Conservation (phyloP, 2,113 vertebrate genomes). For the Coregonus clupeaformis region DNA sequence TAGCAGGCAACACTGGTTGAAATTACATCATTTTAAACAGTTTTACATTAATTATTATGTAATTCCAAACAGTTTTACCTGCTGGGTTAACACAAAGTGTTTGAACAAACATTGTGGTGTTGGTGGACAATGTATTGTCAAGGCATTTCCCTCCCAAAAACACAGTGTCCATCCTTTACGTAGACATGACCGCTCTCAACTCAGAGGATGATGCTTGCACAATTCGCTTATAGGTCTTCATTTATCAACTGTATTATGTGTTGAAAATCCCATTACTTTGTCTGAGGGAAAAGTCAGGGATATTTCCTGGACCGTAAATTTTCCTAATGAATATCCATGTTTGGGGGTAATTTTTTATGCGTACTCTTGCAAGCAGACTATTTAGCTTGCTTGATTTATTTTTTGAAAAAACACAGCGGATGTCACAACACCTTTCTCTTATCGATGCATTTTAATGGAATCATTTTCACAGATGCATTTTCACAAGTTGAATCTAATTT, state of each 20-base stretch:
- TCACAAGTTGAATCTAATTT: constrained; percentile 18
- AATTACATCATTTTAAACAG: too few relatives aligned
- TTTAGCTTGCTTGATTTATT: constrained; percentile 24
- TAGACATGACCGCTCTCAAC: background rate
- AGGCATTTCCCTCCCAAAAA: too few relatives aligned
- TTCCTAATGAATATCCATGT: constrained; percentile 29
- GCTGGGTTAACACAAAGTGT: too few relatives aligned
- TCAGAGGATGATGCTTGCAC: background rate
- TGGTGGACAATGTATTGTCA: too few relatives aligned
- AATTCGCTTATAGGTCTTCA: constrained; percentile 29
- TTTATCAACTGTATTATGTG: constrained; percentile 43
- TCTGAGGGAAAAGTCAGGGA: constrained; percentile 47
- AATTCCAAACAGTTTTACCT: too few relatives aligned
- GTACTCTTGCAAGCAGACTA: constrained; percentile 1
- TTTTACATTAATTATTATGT: too few relatives aligned
- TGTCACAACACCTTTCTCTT: constrained; percentile 44
- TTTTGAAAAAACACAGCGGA: background rate
- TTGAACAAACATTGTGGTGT: too few relatives aligned
- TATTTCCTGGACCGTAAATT: constrained; percentile 49
- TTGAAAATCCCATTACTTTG: constrained; percentile 53
- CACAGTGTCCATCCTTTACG: too few relatives aligned
- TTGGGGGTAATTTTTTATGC: constrained; percentile 26
- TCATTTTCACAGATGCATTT: constrained; percentile 3
- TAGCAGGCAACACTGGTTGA: too few relatives aligned
- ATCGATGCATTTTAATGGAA: constrained; percentile 37